Base-by-base conservation (phyloP, 2,797 vertebrate genomes). In the Silurus lanzhouensis region DNA sequence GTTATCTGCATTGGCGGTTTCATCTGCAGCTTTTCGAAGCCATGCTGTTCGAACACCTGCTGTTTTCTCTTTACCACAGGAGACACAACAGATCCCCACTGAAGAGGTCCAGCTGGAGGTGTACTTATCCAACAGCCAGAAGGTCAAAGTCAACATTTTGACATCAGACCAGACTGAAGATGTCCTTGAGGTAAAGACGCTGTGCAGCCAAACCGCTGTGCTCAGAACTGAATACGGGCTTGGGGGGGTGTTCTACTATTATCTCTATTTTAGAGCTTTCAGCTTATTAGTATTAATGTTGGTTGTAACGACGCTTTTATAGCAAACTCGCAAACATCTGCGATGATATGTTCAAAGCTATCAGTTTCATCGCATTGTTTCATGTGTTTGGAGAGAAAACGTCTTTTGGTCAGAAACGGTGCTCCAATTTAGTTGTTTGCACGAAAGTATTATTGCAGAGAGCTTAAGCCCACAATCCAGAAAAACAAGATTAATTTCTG, bases 131-230 rank as follows among this genome's bases (percentile, higher is more conserved):
- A 99, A 97, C 0, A 97, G 98, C 61, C 98, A 99, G 94, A 98
- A 96, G 92, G 96, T 99, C 81, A 96, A 96, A 58, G 95, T 98
- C 92, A 96, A 93, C 89, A 96, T 99, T 86, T 93, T 98, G 75
- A 98, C 97, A 61, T 99, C 98, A 0, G 97, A 99, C 93, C 98
- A 99, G 93, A 99, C 98, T 0, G 98, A 99, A 90, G 98, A 99
- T 12, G 97, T 99, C 64, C 94, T 99, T 2, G 98, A 99, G 95
- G 98, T 98, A 88, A 95, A 89, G 74, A 20, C 3, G 44, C 61
- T 17, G 2, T 79, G 31, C 48, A 31, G 13, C 25, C 19, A 25
- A n/a, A 83, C 20, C 8, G 10, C 17, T 44, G 1, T 8, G 3
- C 31, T 44, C 5, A 19, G 57, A 84, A 78, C 31, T 25, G n/a